Evolutionary conservation across 2,113 vertebrate genomes (phyloP).

Genomic region (Oriolus oriolus): DNA sequence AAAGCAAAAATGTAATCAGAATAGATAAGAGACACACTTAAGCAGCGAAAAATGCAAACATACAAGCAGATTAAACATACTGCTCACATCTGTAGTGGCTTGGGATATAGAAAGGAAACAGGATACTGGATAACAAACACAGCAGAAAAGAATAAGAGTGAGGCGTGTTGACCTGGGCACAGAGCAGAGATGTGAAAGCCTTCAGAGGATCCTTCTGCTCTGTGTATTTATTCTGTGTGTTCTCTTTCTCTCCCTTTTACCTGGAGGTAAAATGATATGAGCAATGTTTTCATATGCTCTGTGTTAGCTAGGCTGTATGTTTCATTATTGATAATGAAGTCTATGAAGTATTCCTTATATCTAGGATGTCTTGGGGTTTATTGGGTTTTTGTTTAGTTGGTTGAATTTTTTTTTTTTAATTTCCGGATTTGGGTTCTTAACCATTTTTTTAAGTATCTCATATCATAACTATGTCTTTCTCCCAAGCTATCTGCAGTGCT

Average conservation of each 20-base stretch:
- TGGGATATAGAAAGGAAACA: neutral
- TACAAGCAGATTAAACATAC: neutral
- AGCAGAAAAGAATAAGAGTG: neutral
- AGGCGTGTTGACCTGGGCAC: neutral
- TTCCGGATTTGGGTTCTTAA: neutral
- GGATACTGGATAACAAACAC: neutral
- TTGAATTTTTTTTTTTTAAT: neutral
- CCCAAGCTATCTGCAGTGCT: neutral
- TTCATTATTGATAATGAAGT: conserved; percentile 18
- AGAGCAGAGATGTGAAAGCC: neutral
- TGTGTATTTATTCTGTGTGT: neutral
- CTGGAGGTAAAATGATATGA: neutral
- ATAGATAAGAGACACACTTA: neutral
- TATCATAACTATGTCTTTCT: neutral
- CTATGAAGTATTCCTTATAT: neutral
- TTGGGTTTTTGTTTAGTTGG: neutral
- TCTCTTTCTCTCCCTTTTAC: neutral
- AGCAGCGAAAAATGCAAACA: neutral
- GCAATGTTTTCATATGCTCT: neutral
- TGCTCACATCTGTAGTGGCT: neutral
- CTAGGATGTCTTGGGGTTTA: neutral
- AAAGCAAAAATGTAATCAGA: neutral
- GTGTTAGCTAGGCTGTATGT: neutral
- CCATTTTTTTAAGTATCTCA: neutral
- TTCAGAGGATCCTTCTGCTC: neutral